phyloP scores from a whole-genome alignment of 1,140 invertebrate species.

The Drosophila rufa region DNA sequence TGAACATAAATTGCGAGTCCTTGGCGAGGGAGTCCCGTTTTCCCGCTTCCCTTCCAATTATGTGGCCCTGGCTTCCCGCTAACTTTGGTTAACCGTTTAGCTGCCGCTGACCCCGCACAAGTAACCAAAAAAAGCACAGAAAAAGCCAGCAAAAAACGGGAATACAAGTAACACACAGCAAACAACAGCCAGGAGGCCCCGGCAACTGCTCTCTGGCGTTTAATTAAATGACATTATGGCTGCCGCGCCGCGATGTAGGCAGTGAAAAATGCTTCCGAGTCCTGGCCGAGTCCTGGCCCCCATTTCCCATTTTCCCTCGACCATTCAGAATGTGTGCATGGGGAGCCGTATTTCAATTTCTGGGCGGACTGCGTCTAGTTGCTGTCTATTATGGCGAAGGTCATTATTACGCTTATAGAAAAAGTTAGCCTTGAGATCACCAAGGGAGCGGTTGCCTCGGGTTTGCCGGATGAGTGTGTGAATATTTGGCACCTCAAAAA shows the following conservation, averaged over 20 bases:
- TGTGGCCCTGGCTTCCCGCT: conserved; percentile 37
- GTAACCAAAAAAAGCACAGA: conserved; percentile 22
- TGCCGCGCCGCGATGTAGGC: conserved; percentile 57
- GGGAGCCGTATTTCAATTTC: conserved; percentile 81
- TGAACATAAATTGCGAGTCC: conserved; percentile 81
- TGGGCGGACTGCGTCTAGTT: conserved; percentile 60
- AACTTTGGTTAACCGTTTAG: conserved; percentile 81
- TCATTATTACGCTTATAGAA: conserved; percentile 57
- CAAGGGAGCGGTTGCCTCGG: conserved; percentile 31
- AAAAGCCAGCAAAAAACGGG: conserved; percentile 4
- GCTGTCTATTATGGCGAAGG: conserved; percentile 56
- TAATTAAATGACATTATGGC: conserved; percentile 84
- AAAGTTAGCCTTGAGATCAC: conserved; percentile 43
- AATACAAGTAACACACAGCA: conserved; percentile 34
- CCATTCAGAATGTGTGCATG: conserved; percentile 61
- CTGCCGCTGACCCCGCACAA: conserved; percentile 63
- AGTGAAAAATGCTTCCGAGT: conserved; percentile 66
- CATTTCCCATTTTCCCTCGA: conserved; percentile 26
- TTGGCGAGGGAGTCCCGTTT: conserved; percentile 13
- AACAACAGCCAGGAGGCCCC: conserved; percentile 38
- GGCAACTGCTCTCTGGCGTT: conserved; percentile 79
- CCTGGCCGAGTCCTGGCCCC: conserved; percentile 22
- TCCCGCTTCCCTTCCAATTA: conserved; percentile 33
- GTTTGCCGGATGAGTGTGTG: conserved; percentile 5
- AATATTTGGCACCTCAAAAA: conserved; percentile 52